Percentiles rank a stretch among this genome's conserved stretches.
Evolutionary conservation across 1,140 invertebrate genomes (phyloP).

Genomic region (Leguminivora glycinivorella): DNA sequence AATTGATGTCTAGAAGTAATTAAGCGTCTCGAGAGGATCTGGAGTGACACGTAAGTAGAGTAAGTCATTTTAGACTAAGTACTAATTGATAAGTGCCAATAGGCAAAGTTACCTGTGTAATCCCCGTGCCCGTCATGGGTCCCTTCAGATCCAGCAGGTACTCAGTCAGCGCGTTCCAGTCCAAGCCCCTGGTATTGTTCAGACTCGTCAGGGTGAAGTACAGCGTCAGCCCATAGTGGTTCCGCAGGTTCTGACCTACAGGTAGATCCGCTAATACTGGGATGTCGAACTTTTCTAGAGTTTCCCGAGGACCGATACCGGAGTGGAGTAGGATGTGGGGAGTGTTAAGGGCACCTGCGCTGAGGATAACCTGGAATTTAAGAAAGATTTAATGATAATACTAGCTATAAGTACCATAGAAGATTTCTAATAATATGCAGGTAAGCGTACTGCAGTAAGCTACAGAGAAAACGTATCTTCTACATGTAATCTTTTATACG

Average conservation of each 20-base stretch:
- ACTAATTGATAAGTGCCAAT: too few species aligned
- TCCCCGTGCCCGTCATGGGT: slow-evolving; percentile 80
- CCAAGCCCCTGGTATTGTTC: slow-evolving; percentile 77
- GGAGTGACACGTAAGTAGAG: too few species aligned
- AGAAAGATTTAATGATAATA: background rate
- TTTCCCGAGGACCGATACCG: slow-evolving; percentile 82
- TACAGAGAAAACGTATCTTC: too few species aligned
- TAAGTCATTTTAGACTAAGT: too few species aligned
- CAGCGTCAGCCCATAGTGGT: slow-evolving; percentile 83
- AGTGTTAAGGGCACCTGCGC: slow-evolving; percentile 81
- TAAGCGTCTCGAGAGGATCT: too few species aligned
- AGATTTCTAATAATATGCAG: too few species aligned
- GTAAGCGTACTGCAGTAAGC: too few species aligned
- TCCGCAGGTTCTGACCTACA: slow-evolving; percentile 85
- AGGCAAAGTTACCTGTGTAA: too few species aligned
- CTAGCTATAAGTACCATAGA: too few species aligned
- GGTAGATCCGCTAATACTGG: slow-evolving; percentile 81
- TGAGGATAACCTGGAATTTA: slow-evolving; percentile 81
- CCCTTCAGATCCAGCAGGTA: slow-evolving; percentile 80
- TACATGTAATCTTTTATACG: too few species aligned
- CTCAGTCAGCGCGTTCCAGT: slow-evolving; percentile 78
- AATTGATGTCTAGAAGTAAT: too few species aligned
- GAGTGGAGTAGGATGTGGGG: slow-evolving; percentile 84
- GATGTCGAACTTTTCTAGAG: slow-evolving; percentile 80
- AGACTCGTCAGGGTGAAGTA: slow-evolving; percentile 66